phyloP scores from a whole-genome alignment of 1,140 invertebrate species.

The Brachionus manjavacas region DNA sequence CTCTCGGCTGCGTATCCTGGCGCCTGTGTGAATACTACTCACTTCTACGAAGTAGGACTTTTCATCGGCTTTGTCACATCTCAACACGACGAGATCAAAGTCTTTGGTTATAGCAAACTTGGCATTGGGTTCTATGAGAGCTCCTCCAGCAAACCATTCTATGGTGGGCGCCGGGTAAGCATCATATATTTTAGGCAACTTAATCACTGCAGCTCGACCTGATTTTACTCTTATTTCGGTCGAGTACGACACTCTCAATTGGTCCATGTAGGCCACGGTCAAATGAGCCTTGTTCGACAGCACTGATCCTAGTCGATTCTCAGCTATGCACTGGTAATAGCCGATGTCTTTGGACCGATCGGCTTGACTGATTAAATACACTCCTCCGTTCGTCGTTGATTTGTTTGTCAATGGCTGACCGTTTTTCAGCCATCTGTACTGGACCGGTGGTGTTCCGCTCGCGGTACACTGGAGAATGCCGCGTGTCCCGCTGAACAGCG shows the following conservation, averaged over 20 bases:
- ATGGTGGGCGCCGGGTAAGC: slow-evolving; percentile 35
- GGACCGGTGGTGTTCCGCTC: slow-evolving; percentile 26
- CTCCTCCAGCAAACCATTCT: slow-evolving; percentile 38
- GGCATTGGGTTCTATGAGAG: slow-evolving; percentile 38
- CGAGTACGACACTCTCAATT: neutral
- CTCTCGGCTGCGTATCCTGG: slow-evolving; percentile 35
- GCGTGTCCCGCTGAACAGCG: slow-evolving; percentile 32
- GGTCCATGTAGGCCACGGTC: slow-evolving; percentile 35
- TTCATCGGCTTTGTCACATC: slow-evolving; percentile 38
- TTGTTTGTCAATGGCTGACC: slow-evolving; percentile 13
- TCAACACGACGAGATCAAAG: slow-evolving; percentile 18
- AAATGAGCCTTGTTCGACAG: slow-evolving; percentile 32
- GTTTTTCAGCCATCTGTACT: slow-evolving; percentile 37
- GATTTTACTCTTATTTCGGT: slow-evolving; percentile 23
- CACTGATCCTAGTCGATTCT: slow-evolving; percentile 21
- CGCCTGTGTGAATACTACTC: slow-evolving; percentile 31
- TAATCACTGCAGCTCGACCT: slow-evolving; percentile 17
- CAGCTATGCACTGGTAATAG: slow-evolving; percentile 33
- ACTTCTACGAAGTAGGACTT: slow-evolving; percentile 40
- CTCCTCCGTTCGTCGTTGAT: slow-evolving; percentile 19
- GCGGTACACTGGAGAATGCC: slow-evolving; percentile 39
- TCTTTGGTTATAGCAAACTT: slow-evolving; percentile 41
- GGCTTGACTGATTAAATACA: slow-evolving; percentile 34
- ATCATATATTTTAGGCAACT: slow-evolving; percentile 34
- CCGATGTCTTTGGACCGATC: slow-evolving; percentile 29